phyloP scores from a whole-genome alignment of 2,888 invertebrate species.

The Andrena flavipes region DNA sequence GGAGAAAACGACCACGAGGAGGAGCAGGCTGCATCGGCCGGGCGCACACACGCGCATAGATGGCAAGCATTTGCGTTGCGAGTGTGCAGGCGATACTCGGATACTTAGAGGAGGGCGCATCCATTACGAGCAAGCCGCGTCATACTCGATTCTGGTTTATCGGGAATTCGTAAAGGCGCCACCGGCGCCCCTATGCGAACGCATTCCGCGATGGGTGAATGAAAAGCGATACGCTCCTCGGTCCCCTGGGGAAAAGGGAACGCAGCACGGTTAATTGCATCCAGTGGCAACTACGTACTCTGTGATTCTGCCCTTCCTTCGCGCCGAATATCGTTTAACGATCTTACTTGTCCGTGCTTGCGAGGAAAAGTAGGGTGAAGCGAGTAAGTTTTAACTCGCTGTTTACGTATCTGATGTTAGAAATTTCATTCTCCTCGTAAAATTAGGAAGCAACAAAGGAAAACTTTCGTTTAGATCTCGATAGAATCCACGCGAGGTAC shows the following conservation, averaged over 20 bases:
- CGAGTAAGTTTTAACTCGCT: no score
- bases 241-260: not conserved
- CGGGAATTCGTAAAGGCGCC: slow-evolving; percentile 67
- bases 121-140: slow-evolving; percentile 60
- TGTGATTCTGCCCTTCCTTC: not conserved
- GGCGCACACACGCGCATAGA: slow-evolving; percentile 7
- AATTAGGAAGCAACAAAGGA: not conserved
- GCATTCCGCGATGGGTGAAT: slow-evolving; percentile 45
- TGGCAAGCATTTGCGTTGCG: slow-evolving; percentile 22
- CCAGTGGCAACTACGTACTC: not conserved
- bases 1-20: slow-evolving; percentile 33
- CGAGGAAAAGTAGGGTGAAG: not conserved
- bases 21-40: slow-evolving; percentile 6
- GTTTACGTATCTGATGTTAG: no score
- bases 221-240: slow-evolving; percentile 45
- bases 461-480: slow-evolving; percentile 7
- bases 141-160: slow-evolving; percentile 68
- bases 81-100: slow-evolving; percentile 33
- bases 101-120: slow-evolving; percentile 57
- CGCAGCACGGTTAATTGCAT: slow-evolving; percentile 14
- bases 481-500: not conserved
- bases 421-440: not conserved
- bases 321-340: not conserved
- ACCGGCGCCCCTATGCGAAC: slow-evolving; percentile 31
- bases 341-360: not conserved